Evolutionary conservation across 2,888 invertebrate genomes (phyloP).

Genomic region (Catotricha subobsoleta): DNA sequence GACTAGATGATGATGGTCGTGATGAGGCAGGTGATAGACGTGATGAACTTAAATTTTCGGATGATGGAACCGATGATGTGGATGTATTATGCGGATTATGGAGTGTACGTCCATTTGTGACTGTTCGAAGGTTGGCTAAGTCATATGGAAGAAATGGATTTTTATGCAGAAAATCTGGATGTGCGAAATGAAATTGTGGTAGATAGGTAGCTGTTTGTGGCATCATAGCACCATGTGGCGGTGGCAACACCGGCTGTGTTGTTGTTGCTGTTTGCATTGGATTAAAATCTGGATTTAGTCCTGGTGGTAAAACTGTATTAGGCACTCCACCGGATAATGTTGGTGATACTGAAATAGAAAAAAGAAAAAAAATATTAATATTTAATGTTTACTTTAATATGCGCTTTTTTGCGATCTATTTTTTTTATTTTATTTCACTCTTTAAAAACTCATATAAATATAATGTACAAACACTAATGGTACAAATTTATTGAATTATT

Average conservation of each 20-base stretch:
- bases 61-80: conserved; percentile 12
- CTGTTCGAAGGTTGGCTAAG: conserved; percentile 26
- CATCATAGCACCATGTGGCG: conserved; percentile 12
- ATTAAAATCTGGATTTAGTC: neutral
- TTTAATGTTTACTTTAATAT: conserved; percentile 5
- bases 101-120: conserved; percentile 11
- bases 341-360: conserved; percentile 28
- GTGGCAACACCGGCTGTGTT: conserved; percentile 9
- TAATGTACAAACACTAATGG: too few relatives aligned
- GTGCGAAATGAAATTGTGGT: conserved; percentile 36
- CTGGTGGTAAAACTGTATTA: conserved; percentile 24
- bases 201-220: conserved; percentile 24
- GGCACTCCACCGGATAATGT: conserved; percentile 27
- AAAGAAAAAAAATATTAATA: conserved; percentile 9
- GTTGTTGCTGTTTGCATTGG: conserved; percentile 4
- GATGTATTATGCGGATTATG: conserved; percentile 14
- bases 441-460: too few relatives aligned
- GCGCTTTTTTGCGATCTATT: neutral
- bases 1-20: conserved; percentile 26
- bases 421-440: too few relatives aligned
- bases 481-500: too few relatives aligned
- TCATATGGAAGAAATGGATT: conserved; percentile 41
- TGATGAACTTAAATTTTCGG: conserved; percentile 14
- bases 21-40: conserved; percentile 28
- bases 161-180: conserved; percentile 33